phyloP scores from a whole-genome alignment of 2,113 vertebrate genomes.

The Hippolais icterina region DNA sequence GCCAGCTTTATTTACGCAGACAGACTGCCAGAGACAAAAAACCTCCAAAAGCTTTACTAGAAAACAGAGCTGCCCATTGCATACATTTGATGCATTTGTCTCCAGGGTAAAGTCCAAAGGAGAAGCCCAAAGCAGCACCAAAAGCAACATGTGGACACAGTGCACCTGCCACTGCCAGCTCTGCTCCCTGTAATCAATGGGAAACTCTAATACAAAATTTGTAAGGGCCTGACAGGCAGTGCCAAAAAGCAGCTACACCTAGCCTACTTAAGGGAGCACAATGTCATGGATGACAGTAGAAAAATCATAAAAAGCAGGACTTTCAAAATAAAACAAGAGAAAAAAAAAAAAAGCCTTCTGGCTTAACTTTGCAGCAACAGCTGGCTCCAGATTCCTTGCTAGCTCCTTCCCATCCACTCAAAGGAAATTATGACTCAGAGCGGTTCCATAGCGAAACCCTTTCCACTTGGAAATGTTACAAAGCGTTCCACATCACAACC shows the following conservation, averaged over 20 bases:
- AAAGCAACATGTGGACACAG: neutral
- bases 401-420: neutral
- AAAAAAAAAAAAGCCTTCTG: neutral
- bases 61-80: neutral
- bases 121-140: neutral
- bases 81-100: neutral
- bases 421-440: neutral
- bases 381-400: neutral
- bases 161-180: neutral
- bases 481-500: neutral
- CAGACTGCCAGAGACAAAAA: neutral
- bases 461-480: neutral
- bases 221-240: rapidly evolving
- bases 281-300: neutral
- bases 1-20: neutral
- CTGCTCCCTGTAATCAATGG: neutral
- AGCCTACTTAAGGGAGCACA: neutral
- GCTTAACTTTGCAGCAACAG: neutral
- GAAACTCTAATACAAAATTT: neutral
- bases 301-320: neutral
- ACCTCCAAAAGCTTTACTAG: neutral
- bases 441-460: neutral
- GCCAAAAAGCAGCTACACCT: neutral
- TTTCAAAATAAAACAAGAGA: neutral
- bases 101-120: neutral